Percentiles rank a stretch among this genome's conserved stretches.
These are phyloP conservation scores for Drosophila parthenogenetica DNA, from an alignment of 2,888 invertebrate genomes.

Conservation along the genomic window DNA sequence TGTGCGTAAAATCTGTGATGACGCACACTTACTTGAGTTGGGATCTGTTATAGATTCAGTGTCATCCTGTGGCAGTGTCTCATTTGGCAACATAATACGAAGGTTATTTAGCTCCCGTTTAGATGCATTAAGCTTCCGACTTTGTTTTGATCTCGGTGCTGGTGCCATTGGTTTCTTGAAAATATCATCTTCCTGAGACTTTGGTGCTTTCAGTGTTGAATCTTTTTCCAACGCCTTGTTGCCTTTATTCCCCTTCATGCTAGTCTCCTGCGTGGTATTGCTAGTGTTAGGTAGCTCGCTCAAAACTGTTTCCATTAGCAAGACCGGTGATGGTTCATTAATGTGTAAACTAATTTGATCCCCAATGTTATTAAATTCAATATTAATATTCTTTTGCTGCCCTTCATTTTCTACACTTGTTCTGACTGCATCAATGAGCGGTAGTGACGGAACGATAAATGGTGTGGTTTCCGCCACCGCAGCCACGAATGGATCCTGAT, in stretches of 20 bases:
- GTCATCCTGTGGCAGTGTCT: not conserved
- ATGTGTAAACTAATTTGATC: not conserved
- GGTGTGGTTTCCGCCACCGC: not conserved
- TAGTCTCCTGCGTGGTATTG: not conserved
- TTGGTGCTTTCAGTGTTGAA: not conserved
- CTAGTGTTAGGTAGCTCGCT: slow-evolving; percentile 26
- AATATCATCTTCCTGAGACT: slow-evolving; percentile 13
- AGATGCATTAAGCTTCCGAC: not conserved
- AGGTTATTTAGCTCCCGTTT: slow-evolving; percentile 22
- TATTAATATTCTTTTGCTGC: not conserved
- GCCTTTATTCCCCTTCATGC: not conserved
- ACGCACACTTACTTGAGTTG: slow-evolving; percentile 40
- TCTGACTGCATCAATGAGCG: not conserved
- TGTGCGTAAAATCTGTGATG: not conserved
- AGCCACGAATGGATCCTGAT: not conserved
- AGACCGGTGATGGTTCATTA: not conserved
- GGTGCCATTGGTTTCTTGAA: slow-evolving; percentile 61
- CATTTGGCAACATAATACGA: slow-evolving; percentile 9
- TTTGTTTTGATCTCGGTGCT: slow-evolving; percentile 49
- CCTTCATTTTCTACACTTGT: not conserved
- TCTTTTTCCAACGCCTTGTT: not conserved
- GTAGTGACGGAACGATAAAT: not conserved
- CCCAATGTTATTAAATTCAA: not conserved
- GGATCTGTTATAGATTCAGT: not conserved
- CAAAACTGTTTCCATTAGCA: not conserved